A percentile compares a stretch with the other conserved stretches of the same genome.
These are phyloP conservation scores for Cheilosia grossa DNA, from an alignment of 2,888 invertebrate genomes.

Conservation along the genomic window DNA sequence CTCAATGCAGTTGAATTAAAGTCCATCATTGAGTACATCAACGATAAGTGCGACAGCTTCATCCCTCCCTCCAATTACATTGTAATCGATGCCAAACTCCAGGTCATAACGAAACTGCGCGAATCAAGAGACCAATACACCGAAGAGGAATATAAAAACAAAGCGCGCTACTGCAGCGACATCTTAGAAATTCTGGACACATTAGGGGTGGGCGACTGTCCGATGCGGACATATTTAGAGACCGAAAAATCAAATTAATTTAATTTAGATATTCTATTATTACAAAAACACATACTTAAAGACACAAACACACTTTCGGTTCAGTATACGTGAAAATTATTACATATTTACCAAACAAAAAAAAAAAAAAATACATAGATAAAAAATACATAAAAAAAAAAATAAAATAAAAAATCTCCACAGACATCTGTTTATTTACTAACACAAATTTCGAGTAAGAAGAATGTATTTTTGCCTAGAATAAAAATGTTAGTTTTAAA, in stretches of 20 bases:
- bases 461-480: conserved; percentile 58
- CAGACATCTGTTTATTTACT: conserved; percentile 68
- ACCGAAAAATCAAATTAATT: conserved; percentile 76
- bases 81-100: conserved; percentile 81
- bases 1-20: conserved; percentile 79
- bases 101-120: conserved; percentile 79
- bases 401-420: conserved; percentile 3
- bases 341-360: conserved; percentile 38
- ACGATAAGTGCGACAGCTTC: conserved; percentile 80
- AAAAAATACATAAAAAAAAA: conserved; percentile 1
- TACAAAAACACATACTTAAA: not conserved
- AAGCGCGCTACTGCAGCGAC: conserved; percentile 80
- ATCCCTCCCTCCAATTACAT: conserved; percentile 81
- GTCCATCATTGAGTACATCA: conserved; percentile 80
- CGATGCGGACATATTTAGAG: conserved; percentile 80
- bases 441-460: conserved; percentile 61
- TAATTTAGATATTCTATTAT: not conserved
- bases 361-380: not conserved
- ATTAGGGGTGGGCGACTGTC: conserved; percentile 81
- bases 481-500: conserved; percentile 56
- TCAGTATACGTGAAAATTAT: conserved; percentile 14
- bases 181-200: conserved; percentile 81
- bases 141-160: conserved; percentile 78
- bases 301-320: conserved; percentile 14
- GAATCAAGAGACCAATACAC: conserved; percentile 77